Conservation (phyloP, 2,888 invertebrate genomes). For the Drosophila tanythrix region DNA sequence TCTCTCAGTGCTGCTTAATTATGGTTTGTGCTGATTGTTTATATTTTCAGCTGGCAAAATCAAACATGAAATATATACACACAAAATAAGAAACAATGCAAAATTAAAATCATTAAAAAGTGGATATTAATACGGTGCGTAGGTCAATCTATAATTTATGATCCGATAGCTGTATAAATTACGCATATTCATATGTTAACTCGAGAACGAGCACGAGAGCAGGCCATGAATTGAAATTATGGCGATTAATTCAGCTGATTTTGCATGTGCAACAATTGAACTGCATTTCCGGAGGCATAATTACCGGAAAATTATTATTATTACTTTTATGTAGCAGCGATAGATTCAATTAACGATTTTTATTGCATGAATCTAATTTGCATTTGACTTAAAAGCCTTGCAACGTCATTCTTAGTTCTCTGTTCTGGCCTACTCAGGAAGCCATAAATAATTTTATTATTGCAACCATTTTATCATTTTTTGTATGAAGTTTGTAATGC, state of each 20-base stretch:
- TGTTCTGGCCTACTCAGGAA: background rate
- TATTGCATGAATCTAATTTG: background rate
- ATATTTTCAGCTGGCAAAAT: conserved; percentile 19
- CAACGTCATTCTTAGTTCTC: background rate
- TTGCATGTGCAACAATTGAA: conserved; percentile 24
- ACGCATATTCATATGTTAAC: conserved; percentile 35
- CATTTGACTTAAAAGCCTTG: background rate
- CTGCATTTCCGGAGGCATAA: conserved; percentile 28
- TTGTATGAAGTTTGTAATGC: background rate
- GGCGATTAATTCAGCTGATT: conserved; percentile 24
- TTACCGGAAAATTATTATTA: conserved; percentile 21
- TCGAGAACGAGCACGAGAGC: background rate
- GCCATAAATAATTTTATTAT: background rate
- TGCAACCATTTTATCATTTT: background rate
- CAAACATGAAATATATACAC: conserved; percentile 21
- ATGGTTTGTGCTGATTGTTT: conserved; percentile 25
- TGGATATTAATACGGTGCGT: conserved; percentile 11
- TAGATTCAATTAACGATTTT: conserved; percentile 5
- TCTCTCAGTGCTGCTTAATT: background rate
- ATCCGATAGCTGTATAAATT: conserved; percentile 36
- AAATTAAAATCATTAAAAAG: background rate
- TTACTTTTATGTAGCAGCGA: conserved; percentile 9
- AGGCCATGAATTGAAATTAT: conserved; percentile 40
- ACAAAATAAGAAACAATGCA: conserved; percentile 3
- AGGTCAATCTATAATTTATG: conserved; percentile 23